These are phyloP conservation scores for Pachyrhynchus sulphureomaculatus DNA, from an alignment of 1,140 invertebrate genomes.

Conservation along the genomic window DNA sequence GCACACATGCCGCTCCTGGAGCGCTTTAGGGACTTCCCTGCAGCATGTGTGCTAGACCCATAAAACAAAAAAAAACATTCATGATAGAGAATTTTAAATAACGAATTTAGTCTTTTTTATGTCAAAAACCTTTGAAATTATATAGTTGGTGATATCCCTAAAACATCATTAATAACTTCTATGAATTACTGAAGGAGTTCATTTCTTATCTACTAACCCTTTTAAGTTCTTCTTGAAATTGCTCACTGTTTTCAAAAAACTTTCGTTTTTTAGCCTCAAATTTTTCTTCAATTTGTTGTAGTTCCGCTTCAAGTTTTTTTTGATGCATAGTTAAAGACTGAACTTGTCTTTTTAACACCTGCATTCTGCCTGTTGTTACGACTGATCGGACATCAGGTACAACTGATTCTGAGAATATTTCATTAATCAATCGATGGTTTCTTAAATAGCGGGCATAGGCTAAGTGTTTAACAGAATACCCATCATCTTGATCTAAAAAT, in stretches of 20 bases:
- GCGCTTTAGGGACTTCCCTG: too few species aligned
- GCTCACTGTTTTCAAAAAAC: conserved; percentile 91
- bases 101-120: too few species aligned
- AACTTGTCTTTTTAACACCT: conserved; percentile 89
- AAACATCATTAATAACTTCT: too few species aligned
- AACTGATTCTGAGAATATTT: conserved; percentile 93
- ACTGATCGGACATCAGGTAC: conserved; percentile 95
- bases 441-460: conserved; percentile 89
- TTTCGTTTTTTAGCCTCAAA: conserved; percentile 95
- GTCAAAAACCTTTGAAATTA: too few species aligned
- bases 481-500: conserved; percentile 94
- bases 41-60: too few species aligned
- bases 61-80: too few species aligned
- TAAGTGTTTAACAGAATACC: conserved; percentile 92
- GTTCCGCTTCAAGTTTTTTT: conserved; percentile 93
- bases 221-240: conserved; percentile 91
- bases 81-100: too few species aligned
- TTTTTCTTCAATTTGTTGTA: conserved; percentile 96
- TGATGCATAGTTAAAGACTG: conserved; percentile 96
- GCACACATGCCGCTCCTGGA: too few species aligned
- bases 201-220: too few species aligned
- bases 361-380: conserved; percentile 85
- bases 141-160: too few species aligned
- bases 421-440: conserved; percentile 95
- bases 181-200: too few species aligned